Percentiles rank a stretch among this genome's conserved stretches.
Evolutionary conservation across 2,888 invertebrate genomes (phyloP).

Genomic region (Plebejus anna): DNA sequence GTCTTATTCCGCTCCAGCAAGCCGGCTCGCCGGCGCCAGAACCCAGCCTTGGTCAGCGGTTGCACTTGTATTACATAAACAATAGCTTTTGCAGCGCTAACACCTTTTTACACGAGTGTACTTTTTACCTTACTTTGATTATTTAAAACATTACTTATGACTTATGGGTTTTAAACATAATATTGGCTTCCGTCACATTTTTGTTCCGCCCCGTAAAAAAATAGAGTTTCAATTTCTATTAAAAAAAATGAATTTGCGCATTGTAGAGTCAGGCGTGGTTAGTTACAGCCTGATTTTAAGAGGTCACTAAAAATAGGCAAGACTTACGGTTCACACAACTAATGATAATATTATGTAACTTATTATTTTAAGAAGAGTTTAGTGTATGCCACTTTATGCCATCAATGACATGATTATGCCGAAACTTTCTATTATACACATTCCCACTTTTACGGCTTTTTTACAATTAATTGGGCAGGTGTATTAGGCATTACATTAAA

Average conservation of each 20-base stretch:
- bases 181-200: no score
- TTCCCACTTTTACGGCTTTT: not conserved
- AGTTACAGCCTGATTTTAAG: no score
- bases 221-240: no score
- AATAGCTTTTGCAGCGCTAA: not conserved
- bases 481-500: not conserved
- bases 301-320: no score
- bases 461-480: slow-evolving; percentile 13
- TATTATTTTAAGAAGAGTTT: no score
- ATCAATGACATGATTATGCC: not conserved
- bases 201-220: no score
- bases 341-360: no score
- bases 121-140: not conserved
- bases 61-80: slow-evolving; percentile 13
- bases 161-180: no score
- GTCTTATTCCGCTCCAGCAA: slow-evolving; percentile 21
- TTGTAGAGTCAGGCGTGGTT: no score
- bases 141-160: no score
- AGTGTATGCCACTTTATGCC: not conserved
- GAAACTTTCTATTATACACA: slow-evolving; percentile 11
- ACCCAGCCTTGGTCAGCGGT: slow-evolving; percentile 23
- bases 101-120: slow-evolving; percentile 13
- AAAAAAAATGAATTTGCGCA: no score
- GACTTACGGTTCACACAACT: no score
- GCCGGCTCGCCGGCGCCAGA: slow-evolving; percentile 18